These are phyloP conservation scores for Datnioides undecimradiatus DNA, from an alignment of 2,113 vertebrate species.

Conservation along the genomic window DNA sequence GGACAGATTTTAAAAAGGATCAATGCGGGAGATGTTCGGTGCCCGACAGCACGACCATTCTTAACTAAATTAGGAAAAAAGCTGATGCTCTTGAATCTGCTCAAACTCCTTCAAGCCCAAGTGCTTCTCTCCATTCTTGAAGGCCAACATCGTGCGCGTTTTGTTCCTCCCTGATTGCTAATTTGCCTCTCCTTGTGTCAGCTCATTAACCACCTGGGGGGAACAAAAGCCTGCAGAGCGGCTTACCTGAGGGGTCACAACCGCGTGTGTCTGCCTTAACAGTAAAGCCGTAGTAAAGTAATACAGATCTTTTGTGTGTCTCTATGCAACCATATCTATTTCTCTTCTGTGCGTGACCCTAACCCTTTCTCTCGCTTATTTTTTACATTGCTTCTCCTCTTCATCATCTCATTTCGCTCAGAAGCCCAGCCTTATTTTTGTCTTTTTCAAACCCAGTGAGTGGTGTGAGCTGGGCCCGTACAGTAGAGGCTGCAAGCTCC, in stretches of 20 bases:
- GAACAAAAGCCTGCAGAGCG: constrained; percentile 34
- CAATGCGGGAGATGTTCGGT: constrained; percentile 1
- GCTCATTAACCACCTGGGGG: constrained; percentile 62
- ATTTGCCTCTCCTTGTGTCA: constrained; percentile 49
- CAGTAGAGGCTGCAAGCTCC: constrained; percentile 41
- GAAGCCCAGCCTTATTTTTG: constrained; percentile 3
- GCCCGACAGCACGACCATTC: constrained; percentile 2
- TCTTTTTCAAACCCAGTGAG: background rate
- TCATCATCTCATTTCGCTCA: background rate
- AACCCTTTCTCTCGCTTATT: constrained; percentile 10
- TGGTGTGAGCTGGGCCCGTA: constrained; percentile 6
- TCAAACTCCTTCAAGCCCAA: constrained; percentile 21
- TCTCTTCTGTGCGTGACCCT: background rate
- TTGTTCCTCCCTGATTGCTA: constrained; percentile 55
- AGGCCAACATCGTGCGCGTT: constrained; percentile 39
- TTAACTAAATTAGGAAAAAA: background rate
- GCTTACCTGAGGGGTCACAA: constrained; percentile 1
- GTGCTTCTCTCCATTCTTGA: background rate
- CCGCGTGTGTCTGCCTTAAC: background rate
- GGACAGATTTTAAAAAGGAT: background rate
- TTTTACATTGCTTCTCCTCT: constrained; percentile 29
- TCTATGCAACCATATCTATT: background rate
- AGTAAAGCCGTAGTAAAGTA: background rate
- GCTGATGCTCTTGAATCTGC: background rate
- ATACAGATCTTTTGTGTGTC: background rate